phyloP scores from a whole-genome alignment of 2,888 invertebrate genomes.

The Lamproptera curius region DNA sequence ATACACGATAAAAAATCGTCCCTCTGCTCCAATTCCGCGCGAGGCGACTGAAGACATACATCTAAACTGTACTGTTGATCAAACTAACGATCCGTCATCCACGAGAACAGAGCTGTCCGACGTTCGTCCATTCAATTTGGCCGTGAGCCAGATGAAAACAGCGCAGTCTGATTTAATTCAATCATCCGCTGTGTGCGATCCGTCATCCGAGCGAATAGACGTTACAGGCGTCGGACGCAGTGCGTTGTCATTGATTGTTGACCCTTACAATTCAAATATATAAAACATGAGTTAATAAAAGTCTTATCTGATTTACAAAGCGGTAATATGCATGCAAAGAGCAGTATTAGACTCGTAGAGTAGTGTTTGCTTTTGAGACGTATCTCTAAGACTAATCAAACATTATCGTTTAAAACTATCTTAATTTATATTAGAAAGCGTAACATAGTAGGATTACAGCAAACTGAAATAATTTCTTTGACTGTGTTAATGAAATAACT shows the following conservation, averaged over 20 bases:
- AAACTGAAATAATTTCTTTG: too few species aligned
- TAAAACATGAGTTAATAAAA: too few species aligned
- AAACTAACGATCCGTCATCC: constrained; percentile 36
- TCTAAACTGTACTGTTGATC: constrained; percentile 16
- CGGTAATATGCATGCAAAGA: too few species aligned
- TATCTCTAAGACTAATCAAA: too few species aligned
- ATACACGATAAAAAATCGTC: background rate
- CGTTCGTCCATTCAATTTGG: constrained; percentile 57
- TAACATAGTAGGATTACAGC: too few species aligned
- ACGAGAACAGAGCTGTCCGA: constrained; percentile 44
- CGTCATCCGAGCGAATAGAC: background rate
- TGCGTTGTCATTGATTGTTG: background rate
- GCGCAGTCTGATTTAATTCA: constrained; percentile 11
- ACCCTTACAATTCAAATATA: background rate
- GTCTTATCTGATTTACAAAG: too few species aligned
- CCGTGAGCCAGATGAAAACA: constrained; percentile 48
- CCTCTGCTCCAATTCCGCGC: background rate
- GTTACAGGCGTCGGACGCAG: background rate
- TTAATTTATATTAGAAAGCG: too few species aligned
- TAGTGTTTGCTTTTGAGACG: too few species aligned
- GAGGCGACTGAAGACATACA: constrained; percentile 7
- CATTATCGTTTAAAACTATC: too few species aligned
- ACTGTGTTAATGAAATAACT: too few species aligned
- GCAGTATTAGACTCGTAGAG: too few species aligned
- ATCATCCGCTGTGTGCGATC: constrained; percentile 1